Percentiles rank a stretch among this genome's conserved stretches.
Conservation (phyloP, 2,888 invertebrate genomes). For the Abrostola tripartita region DNA sequence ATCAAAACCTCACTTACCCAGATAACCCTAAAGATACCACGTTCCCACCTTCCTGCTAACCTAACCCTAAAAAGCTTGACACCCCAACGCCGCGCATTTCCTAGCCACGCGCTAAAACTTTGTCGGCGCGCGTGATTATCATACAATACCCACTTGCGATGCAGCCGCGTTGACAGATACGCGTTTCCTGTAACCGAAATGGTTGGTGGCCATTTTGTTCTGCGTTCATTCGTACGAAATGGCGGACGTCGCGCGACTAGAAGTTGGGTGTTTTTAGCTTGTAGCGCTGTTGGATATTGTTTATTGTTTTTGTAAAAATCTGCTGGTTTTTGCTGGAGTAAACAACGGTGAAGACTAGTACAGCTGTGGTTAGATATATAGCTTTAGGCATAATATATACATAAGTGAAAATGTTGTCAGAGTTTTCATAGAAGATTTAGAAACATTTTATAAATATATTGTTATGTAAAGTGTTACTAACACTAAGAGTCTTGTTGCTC, state of each 20-base stretch:
- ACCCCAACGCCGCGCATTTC: constrained; percentile 62
- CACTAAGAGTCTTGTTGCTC: too few species aligned
- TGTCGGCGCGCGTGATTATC: constrained; percentile 84
- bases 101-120: constrained; percentile 78
- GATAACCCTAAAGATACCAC: background rate
- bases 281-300: constrained; percentile 45
- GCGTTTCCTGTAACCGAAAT: constrained; percentile 86
- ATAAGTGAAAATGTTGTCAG: too few species aligned
- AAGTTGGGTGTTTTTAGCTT: constrained; percentile 53
- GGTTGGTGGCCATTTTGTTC: constrained; percentile 83
- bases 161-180: constrained; percentile 85
- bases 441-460: too few species aligned
- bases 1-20: background rate
- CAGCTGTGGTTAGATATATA: too few species aligned
- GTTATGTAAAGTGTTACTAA: too few species aligned
- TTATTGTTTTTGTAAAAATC: constrained; percentile 21
- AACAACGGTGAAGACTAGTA: background rate
- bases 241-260: constrained; percentile 70
- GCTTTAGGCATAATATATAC: too few species aligned
- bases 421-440: too few species aligned
- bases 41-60: background rate
- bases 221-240: constrained; percentile 73
- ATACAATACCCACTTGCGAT: constrained; percentile 87
- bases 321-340: background rate
- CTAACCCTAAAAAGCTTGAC: constrained; percentile 30